Conservation (phyloP, 2,888 invertebrate species). For the Ctena decussata region DNA sequence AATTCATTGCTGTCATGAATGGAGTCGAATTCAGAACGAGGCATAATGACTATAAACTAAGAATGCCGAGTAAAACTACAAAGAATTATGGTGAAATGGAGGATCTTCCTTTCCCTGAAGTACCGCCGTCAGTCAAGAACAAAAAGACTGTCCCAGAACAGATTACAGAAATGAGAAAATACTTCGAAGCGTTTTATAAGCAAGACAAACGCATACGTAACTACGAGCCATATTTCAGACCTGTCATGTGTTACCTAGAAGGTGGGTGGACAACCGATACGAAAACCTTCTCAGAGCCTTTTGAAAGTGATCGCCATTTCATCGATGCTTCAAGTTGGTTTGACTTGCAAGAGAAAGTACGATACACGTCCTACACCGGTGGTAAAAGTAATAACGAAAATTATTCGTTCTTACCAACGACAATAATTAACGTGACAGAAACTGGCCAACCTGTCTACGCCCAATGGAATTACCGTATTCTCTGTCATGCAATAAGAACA, state of each 20-base stretch:
- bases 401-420: conserved; percentile 77
- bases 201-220: conserved; percentile 71
- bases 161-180: conserved; percentile 78
- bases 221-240: conserved; percentile 54
- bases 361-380: conserved; percentile 76
- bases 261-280: conserved; percentile 79
- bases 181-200: conserved; percentile 79
- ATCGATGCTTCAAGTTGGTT: conserved; percentile 69
- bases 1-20: conserved; percentile 77
- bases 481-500: conserved; percentile 70
- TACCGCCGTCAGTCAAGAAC: conserved; percentile 73
- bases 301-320: conserved; percentile 79
- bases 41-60: conserved; percentile 82
- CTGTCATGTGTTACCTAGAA: conserved; percentile 79
- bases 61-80: conserved; percentile 68
- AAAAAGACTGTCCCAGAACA: conserved; percentile 69
- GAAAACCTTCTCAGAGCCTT: conserved; percentile 76
- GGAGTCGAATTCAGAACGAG: conserved; percentile 83
- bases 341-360: conserved; percentile 78
- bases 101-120: conserved; percentile 77
- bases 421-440: conserved; percentile 62
- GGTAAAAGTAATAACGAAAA: conserved; percentile 75
- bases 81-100: conserved; percentile 68
- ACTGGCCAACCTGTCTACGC: conserved; percentile 67
- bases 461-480: conserved; percentile 79